Evolutionary conservation across 2,797 vertebrate species (phyloP), one percentile per base, ranked within the genome.

Genomic region (Nasua narica): DNA sequence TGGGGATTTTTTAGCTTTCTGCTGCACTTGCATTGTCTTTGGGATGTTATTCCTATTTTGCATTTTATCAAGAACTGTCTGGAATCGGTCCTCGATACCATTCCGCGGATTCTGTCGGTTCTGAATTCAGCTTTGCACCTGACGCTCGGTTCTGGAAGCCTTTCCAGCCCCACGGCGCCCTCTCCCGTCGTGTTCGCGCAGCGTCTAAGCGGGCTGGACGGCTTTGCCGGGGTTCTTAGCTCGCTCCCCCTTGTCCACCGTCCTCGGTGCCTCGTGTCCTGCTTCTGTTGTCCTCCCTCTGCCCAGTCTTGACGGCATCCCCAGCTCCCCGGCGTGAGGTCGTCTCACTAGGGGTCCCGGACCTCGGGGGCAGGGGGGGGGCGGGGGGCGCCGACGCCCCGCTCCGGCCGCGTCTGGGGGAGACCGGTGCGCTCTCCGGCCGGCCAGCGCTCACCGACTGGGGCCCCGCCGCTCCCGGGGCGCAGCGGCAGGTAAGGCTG

Each of bases 91-190:
- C 54, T 8, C 14, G 43, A 8, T 2, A 0, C 5, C 0, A 0
- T 12, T 3, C 32, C 1, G 0, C 25, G 1, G 32, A 9, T 12
- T 5, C 0, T 0, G 0, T 6, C 2, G 3, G 0, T 5, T 21
- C 18, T 0, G 69, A 16, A 2, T 0, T 0, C 23, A 43, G 43
- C 43, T 43, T 43, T 6, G 43, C 43, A 1, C 46, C 46, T 43
- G 40, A 40, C n/a, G 7, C 46, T 8, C 46, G 46, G 46, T 7
- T 40, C 40, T 40, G 40, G 40, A n/a, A n/a, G 48, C 70, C 11
- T 2, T 5, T 29, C 67, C 5, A 0, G 5, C 58, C 79, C 3
- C 14, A 15, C 7, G 10, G 58, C 32, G 11, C 79, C 69, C 70
- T 4, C 77, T 52, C 12, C n/a, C 25, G 69, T 40, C 21, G 21